A percentile compares a stretch with the other conserved stretches of the same genome.
Conservation (phyloP, 2,888 invertebrate species). For the Andrena bicolor region DNA sequence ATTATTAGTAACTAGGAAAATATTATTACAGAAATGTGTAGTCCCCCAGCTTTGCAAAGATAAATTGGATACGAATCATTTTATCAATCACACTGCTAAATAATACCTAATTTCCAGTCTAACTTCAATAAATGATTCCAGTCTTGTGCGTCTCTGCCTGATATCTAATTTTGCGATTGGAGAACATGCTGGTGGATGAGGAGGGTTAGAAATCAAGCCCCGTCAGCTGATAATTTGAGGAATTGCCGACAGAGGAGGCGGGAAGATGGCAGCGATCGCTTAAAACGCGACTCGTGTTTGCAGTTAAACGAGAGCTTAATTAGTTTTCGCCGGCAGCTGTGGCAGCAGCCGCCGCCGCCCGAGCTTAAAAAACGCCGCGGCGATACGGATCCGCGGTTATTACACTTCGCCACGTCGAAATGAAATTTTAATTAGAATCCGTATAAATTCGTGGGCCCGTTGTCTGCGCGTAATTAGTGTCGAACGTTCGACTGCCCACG, state of each 20-base stretch:
- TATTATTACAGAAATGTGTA: no score
- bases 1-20: no score
- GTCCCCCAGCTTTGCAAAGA: no score
- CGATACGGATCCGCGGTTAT: constrained; percentile 65
- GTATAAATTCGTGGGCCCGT: constrained; percentile 59
- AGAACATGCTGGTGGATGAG: background rate
- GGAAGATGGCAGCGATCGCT: constrained; percentile 55
- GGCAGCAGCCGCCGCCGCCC: constrained; percentile 39
- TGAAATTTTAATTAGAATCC: constrained; percentile 72
- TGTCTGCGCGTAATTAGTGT: constrained; percentile 65
- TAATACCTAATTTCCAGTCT: no score
- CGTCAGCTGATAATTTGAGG: constrained; percentile 58
- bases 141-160: no score
- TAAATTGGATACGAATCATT: no score
- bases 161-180: background rate
- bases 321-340: constrained; percentile 73
- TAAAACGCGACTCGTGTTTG: constrained; percentile 66
- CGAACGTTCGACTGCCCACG: constrained; percentile 32
- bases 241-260: constrained; percentile 39
- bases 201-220: constrained; percentile 5
- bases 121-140: no score
- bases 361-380: constrained; percentile 62
- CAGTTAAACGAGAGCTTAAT: constrained; percentile 72
- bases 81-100: no score
- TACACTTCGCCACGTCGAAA: constrained; percentile 62